Percentiles rank a stretch among this genome's conserved stretches.
These are phyloP conservation scores for Carcharodon carcharias DNA, from an alignment of 2,797 vertebrate genomes.

Conservation along the genomic window DNA sequence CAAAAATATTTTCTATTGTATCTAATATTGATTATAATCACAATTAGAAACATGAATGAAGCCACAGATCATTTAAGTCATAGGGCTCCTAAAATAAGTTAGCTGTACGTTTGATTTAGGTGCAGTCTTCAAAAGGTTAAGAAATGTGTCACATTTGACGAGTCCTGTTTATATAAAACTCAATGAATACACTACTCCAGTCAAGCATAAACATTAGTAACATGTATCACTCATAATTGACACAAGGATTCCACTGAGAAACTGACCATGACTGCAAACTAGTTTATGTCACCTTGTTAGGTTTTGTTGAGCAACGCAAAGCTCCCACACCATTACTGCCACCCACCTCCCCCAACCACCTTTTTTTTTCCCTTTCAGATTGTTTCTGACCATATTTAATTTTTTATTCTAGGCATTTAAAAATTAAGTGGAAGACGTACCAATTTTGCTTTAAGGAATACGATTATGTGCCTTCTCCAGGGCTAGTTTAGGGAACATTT, in stretches of 20 bases:
- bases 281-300: background rate
- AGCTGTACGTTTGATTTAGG: background rate
- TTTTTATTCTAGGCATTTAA: background rate
- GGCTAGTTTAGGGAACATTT: background rate
- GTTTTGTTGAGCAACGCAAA: background rate
- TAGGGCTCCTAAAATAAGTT: background rate
- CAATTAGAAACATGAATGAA: constrained; percentile 37
- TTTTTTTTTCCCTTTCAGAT: background rate
- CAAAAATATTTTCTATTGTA: constrained; percentile 44
- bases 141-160: background rate
- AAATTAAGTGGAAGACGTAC: background rate
- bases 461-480: background rate
- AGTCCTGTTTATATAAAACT: background rate
- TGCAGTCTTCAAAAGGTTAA: background rate
- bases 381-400: too few species aligned
- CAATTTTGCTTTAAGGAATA: background rate
- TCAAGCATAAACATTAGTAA: background rate
- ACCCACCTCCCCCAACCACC: background rate
- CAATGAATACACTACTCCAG: background rate
- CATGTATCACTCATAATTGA: background rate
- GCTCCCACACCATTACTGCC: too few species aligned
- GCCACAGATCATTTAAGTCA: constrained; percentile 44
- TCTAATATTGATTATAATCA: background rate
- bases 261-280: background rate
- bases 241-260: background rate